Base-by-base conservation (phyloP, 2,113 vertebrate species). In the Pterocles orientalis region DNA sequence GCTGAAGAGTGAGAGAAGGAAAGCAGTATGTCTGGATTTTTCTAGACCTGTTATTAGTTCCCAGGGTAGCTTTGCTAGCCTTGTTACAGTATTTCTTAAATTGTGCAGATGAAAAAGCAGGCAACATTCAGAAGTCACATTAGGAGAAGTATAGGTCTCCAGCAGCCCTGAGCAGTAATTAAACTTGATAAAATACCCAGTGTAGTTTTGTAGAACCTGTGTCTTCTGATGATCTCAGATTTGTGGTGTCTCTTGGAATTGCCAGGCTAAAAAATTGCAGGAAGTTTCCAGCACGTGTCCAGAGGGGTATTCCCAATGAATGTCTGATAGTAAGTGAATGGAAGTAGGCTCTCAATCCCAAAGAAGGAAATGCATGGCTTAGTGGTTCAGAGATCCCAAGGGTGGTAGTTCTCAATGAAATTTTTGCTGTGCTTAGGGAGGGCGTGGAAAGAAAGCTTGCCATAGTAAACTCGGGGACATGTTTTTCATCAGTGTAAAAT, bases 31-130 rank as follows among this genome's bases (percentile, higher is more conserved):
- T 92, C 81, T 95, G 90, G 62, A 65, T 89, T 94, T 90, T 91
- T 76, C 71, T 88, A 96, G 93, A 51, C 87, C 85, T 95, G 78
- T 95, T 95, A 95, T 92, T 97, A 96, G 75, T 50, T 94, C 36
- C 76, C 50, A 54, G 93, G 73, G 75, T 77, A 88, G 78, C 88
- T 88, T 71, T 0, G 1, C 48, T 86, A 76, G 36, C 29, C 65
- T 45, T 57, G 43, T 79, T 93, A 60, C 12, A 72, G 57, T 36
- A 61, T 88, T 93, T 71, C 77, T 75, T 34, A 45, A 92, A 24
- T 53, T 0, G 6, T 60, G 43, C 20, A 69, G 79, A 77, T 95
- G 77, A 93, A 80, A 92, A 95, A 70, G 71, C 54, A 72, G 78
- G 54, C 50, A 77, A 28, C 0, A 0, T 73, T 79, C 66, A 61